Conservation (phyloP, 1,140 invertebrate species). For the Helicoverpa armigera region DNA sequence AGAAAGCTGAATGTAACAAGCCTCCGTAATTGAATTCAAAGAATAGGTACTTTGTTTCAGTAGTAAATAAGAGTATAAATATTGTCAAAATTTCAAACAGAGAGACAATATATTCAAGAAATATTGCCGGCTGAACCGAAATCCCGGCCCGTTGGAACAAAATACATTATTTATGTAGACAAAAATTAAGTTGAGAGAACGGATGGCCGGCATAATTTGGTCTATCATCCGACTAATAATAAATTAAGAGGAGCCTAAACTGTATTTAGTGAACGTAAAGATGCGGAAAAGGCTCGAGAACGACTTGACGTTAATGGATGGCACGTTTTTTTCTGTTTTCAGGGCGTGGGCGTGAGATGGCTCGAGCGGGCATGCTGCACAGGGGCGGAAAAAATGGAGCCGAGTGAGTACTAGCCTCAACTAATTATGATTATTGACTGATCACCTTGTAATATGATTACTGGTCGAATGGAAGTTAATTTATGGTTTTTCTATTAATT, state of each 20-base stretch:
- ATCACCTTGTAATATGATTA: not conserved
- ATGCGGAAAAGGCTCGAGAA: conserved; percentile 72
- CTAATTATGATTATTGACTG: conserved; percentile 27
- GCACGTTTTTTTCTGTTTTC: conserved; percentile 72
- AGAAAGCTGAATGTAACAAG: no score
- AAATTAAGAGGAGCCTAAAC: conserved; percentile 60
- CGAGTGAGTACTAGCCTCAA: conserved; percentile 77
- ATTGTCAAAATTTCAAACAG: conserved; percentile 10
- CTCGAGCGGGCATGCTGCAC: conserved; percentile 87
- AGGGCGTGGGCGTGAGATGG: conserved; percentile 85
- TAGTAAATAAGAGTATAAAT: not conserved
- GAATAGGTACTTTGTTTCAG: no score
- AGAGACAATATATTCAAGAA: conserved; percentile 24
- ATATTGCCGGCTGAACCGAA: conserved; percentile 28
- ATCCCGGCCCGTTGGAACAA: conserved; percentile 16
- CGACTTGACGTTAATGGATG: conserved; percentile 79
- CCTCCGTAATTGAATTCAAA: no score
- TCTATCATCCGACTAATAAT: conserved; percentile 61
- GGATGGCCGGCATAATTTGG: conserved; percentile 57
- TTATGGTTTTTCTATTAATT: not conserved
- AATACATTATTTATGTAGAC: conserved; percentile 55
- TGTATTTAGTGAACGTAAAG: conserved; percentile 75
- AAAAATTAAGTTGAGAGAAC: conserved; percentile 55
- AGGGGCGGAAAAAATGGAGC: conserved; percentile 86
- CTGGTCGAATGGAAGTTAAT: not conserved